These are phyloP conservation scores for Neocrepidodera transversa DNA, from an alignment of 2,888 invertebrate species.

Conservation along the genomic window DNA sequence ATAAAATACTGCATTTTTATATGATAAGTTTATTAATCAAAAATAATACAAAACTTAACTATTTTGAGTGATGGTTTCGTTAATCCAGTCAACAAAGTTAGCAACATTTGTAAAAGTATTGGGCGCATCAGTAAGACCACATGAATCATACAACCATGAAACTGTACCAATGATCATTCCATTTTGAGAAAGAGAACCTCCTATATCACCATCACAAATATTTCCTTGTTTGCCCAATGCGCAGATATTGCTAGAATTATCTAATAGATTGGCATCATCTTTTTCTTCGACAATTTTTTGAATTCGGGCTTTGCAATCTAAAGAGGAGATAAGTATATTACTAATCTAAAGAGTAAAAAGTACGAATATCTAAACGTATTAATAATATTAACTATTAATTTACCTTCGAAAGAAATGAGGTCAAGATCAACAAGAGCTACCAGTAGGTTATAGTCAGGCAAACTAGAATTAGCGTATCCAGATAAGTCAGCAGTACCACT, in stretches of 20 bases:
- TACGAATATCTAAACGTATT: background rate
- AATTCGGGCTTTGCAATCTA: too few relatives aligned
- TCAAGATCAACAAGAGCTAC: background rate
- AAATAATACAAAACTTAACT: background rate
- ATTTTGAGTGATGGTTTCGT: background rate
- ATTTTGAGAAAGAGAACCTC: conserved; percentile 60
- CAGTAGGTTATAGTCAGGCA: background rate
- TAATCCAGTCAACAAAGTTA: conserved; percentile 53
- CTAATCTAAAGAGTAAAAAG: conserved; percentile 48
- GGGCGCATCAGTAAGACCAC: conserved; percentile 63
- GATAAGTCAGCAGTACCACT: background rate
- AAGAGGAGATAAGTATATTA: too few relatives aligned
- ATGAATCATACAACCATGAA: conserved; percentile 66
- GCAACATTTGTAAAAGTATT: conserved; percentile 65
- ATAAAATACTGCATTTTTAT: too few relatives aligned
- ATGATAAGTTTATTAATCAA: background rate
- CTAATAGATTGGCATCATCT: background rate
- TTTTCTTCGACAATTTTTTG: too few relatives aligned
- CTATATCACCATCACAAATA: conserved; percentile 64
- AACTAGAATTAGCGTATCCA: background rate
- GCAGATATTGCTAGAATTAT: conserved; percentile 1
- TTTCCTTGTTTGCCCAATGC: background rate
- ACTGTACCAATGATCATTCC: conserved; percentile 61
- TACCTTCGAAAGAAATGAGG: background rate
- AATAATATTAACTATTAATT: background rate